Conservation (phyloP, 2,888 invertebrate species). For the Trachelus iudaicus region DNA sequence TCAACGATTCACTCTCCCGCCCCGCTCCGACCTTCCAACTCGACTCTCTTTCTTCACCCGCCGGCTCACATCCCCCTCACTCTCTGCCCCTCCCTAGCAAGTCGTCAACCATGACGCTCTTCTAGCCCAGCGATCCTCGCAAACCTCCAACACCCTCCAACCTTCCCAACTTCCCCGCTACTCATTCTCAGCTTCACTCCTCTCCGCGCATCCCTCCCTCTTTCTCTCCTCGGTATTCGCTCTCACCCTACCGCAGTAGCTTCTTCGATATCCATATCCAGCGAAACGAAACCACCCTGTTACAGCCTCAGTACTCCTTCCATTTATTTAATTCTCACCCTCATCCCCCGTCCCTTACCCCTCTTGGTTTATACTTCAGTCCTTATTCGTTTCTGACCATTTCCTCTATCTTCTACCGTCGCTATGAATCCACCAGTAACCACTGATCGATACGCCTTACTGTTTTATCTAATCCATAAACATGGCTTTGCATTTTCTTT, state of each 20-base stretch:
- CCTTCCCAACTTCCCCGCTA: not conserved
- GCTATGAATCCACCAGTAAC: not conserved
- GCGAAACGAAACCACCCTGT: constrained; percentile 11
- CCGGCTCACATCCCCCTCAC: not conserved
- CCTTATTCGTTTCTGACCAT: constrained; percentile 2
- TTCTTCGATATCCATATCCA: constrained; percentile 43
- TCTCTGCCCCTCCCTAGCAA: not conserved
- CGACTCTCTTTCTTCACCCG: constrained; percentile 1
- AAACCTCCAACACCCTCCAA: not conserved
- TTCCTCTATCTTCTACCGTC: constrained; percentile 1
- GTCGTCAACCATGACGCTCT: not conserved
- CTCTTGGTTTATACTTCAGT: not conserved
- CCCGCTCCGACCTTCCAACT: constrained; percentile 6
- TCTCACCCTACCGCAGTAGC: constrained; percentile 10
- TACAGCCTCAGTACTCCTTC: constrained; percentile 4
- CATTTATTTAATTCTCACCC: not conserved
- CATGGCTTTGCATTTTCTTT: not conserved
- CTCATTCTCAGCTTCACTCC: constrained; percentile 1
- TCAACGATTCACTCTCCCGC: constrained; percentile 35
- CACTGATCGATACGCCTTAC: not conserved
- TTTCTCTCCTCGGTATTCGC: not conserved
- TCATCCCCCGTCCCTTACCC: not conserved
- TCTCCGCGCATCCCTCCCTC: constrained; percentile 15
- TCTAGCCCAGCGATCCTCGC: not conserved
- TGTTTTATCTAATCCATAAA: not conserved